phyloP scores from a whole-genome alignment of 2,888 invertebrate genomes.

The Troides oblongomaculatus region DNA sequence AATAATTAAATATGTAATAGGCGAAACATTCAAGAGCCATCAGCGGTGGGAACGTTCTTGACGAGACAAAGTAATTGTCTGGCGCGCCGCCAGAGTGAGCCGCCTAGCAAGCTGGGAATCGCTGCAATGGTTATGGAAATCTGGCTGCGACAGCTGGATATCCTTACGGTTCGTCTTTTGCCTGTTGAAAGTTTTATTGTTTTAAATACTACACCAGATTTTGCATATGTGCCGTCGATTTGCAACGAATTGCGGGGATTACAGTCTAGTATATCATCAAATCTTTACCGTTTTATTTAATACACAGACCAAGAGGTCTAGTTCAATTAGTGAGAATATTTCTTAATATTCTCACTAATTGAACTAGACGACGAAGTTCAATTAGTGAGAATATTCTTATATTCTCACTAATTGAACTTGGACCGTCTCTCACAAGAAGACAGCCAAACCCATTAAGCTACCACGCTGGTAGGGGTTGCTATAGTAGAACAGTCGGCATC shows the following conservation, averaged over 20 bases:
- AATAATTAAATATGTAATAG: constrained; percentile 30
- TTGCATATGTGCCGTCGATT: not conserved
- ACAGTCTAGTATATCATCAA: not conserved
- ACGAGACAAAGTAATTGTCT: constrained; percentile 75
- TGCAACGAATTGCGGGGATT: not conserved
- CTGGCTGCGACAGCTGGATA: constrained; percentile 53
- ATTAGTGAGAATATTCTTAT: too few relatives aligned
- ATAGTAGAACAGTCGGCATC: too few relatives aligned
- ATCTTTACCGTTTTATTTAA: too few relatives aligned
- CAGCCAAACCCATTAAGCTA: too few relatives aligned
- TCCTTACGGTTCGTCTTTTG: constrained; percentile 40
- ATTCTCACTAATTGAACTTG: too few relatives aligned
- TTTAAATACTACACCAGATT: constrained; percentile 26
- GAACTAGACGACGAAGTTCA: too few relatives aligned
- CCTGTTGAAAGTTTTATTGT: constrained; percentile 35
- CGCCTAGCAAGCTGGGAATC: constrained; percentile 37
- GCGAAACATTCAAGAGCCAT: constrained; percentile 56
- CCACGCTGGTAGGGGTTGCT: too few relatives aligned
- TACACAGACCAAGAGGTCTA: too few relatives aligned
- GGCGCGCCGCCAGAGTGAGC: constrained; percentile 56
- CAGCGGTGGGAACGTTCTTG: constrained; percentile 62
- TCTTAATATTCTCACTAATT: too few relatives aligned
- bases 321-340: too few relatives aligned
- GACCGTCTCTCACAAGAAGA: too few relatives aligned
- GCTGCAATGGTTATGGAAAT: constrained; percentile 48